Evolutionary conservation across 1,140 invertebrate species (phyloP), one percentile per base, ranked within the genome.

Genomic region (Bombus pascuorum): DNA sequence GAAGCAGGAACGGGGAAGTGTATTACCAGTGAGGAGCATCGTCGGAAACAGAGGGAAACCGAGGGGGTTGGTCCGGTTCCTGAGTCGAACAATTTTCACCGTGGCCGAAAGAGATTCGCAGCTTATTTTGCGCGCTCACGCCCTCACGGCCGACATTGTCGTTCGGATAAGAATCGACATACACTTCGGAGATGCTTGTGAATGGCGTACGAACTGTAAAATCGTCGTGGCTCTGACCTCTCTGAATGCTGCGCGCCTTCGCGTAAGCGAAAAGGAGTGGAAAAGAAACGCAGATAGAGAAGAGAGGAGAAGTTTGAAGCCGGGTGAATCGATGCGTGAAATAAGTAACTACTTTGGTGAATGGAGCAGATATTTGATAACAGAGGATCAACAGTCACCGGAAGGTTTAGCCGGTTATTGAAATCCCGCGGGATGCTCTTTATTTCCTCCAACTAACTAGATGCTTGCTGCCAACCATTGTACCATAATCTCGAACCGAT

Each of bases 21-120:
- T 84, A 84, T 84, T 62, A 79, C 83, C 75, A 12, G 53, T 32
- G 32, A 53, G 28, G 8, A 59, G 81, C 34, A 4, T 28, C 34
- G 76, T 62, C 53, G 39, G 75, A 79, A 84, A 84, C 83, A 84
- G 62, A 79, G n/a, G 83, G 1, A 39, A 71, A n/a, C 47, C 28
- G 28, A 12, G 28, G 53, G 22, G 12, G 12, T 53, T 28, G 53
- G n/a, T 28, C 22, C 5, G 34, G 37, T 39, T 37, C 47, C 32
- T n/a, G 62, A 59, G 68, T n/a, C 18, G 65, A 70, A 53, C 22
- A 22, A 32, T 77, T 53, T 66, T 42, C 44, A 68, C 10, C 10
- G 59, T 32, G 34, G 12, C 28, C 59, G 28, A 59, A 34, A 34
- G 73, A 70, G 25, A 28, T 39, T 83, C n/a, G 9, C 37, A n/a